Base-by-base conservation (phyloP, 2,888 invertebrate species). In the Limnephilus marmoratus region DNA sequence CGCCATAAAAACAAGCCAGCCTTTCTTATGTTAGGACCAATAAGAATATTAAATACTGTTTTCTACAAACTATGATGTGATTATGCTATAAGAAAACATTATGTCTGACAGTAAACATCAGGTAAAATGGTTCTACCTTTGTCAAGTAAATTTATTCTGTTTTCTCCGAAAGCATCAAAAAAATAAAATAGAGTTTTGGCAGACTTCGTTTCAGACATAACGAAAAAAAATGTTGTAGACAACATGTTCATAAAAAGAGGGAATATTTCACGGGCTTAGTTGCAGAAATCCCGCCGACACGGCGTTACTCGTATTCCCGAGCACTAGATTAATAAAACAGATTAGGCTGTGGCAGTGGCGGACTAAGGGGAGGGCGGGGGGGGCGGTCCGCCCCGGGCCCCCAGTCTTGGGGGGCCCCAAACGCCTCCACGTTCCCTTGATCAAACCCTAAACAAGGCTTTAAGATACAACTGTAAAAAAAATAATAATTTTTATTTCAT, bases 301-400 rank as follows among this genome's bases (percentile, higher is more conserved):
- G n/a, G 45, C 29, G 29, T 49, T 29, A 85, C 37, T 41, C n/a
- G 41, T 85, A 41, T 68, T 68, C n/a, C 68, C 68, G 68, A 68
- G 68, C 68, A 24, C 7, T 68, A 68, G 68, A 68, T 68, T 68
- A 68, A 24, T 68, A 45, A 86, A 45, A 86, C 49, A 86, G 86
- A 86, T 86, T 86, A 86, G 86, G 13, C 86, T 86, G 24, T 86
- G 45, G 45, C n/a, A n/a, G n/a, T n/a, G n/a, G n/a, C n/a, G n/a
- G n/a, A n/a, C n/a, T n/a, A n/a, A n/a, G n/a, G n/a, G n/a, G n/a
- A n/a, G n/a, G n/a, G n/a, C n/a, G n/a, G n/a, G n/a, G n/a, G n/a
- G n/a, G n/a, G n/a, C n/a, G n/a, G n/a, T n/a, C n/a, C n/a, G n/a
- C n/a, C n/a, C n/a, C n/a, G n/a, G n/a, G n/a, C n/a, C n/a, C n/a